Base-by-base conservation (phyloP, 2,113 vertebrate species). In the Neolamprologus brichardi region DNA sequence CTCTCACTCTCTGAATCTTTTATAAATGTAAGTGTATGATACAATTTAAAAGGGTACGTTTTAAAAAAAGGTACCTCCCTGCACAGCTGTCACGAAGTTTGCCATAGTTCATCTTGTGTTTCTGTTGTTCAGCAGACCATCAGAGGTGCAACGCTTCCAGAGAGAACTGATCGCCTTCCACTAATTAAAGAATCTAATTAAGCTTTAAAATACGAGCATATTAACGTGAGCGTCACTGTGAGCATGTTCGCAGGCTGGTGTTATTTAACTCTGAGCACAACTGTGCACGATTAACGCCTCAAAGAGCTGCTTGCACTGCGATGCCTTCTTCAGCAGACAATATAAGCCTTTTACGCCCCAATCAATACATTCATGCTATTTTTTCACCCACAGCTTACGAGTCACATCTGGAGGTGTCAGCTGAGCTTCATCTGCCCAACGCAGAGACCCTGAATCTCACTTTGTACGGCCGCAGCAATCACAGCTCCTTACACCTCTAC, bases 391-490 rank as follows among this genome's bases (percentile, higher is more conserved):
- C 86, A 93, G 93, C 18, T 81, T 2, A 30, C 13, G 12, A 75
- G 14, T 41, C 72, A 11, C 6, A 64, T 62, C 18, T 93, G 6
- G 82, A 93, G 56, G 79, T 94, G 37, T 91, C 83, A 12, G 58
- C 91, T 9, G n/a, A 87, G 60, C 77, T 96, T 46, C 90, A 85
- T 2, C 56, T 93, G 4, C 25, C 18, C 15, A 53, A 82, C 2
- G 14, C 51, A 8, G 53, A 85, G 2, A 80, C 67, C 23, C 20
- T 91, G 54, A 93, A 91, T 56, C 83, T 94, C 62, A 93, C 91
- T 67, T 67, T 96, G 53, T 88, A 87, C 0, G 84, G 92, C 39
- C 62, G 20, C 49, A 78, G 32, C 25, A 88, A 91, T 28, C 41
- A 62, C 25, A 89, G 72, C 77, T 88, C 62, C 67, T 81, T 93